Conservation (phyloP, 2,888 invertebrate species). For the Onthophagus sagittarius region DNA sequence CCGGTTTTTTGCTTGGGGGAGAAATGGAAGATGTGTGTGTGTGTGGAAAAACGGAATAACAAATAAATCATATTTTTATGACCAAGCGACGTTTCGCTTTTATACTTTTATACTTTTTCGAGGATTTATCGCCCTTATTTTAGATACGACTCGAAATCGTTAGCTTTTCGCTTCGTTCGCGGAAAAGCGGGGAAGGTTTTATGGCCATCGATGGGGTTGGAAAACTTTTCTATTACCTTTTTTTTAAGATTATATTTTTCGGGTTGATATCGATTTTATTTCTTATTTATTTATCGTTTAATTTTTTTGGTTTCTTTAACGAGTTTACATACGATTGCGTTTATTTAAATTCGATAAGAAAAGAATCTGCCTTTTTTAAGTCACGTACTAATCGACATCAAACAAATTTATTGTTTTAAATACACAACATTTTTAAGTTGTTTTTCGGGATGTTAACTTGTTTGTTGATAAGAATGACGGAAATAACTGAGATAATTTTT, state of each 20-base stretch:
- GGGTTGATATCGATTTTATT: background rate
- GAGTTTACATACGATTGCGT: background rate
- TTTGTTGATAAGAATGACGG: background rate
- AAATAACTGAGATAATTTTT: no score
- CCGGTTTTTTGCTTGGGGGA: conserved; percentile 7
- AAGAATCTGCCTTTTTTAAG: background rate
- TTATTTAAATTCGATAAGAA: background rate
- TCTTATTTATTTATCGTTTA: background rate
- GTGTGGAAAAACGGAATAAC: conserved; percentile 26
- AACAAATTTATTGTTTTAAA: background rate
- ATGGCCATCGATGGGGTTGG: background rate
- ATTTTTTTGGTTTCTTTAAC: background rate
- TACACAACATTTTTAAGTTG: background rate
- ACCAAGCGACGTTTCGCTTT: conserved; percentile 20
- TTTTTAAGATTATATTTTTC: background rate
- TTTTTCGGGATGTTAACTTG: background rate
- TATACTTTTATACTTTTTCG: conserved; percentile 19
- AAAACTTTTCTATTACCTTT: background rate
- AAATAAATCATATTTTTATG: conserved; percentile 32
- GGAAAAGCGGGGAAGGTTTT: background rate
- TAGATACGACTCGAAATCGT: conserved; percentile 18
- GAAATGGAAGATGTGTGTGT: background rate
- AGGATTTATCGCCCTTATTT: conserved; percentile 23
- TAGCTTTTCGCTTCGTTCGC: background rate
- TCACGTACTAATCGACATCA: background rate